Evolutionary conservation across 2,888 invertebrate species (phyloP).

Genomic region (Encarsia formosa): DNA sequence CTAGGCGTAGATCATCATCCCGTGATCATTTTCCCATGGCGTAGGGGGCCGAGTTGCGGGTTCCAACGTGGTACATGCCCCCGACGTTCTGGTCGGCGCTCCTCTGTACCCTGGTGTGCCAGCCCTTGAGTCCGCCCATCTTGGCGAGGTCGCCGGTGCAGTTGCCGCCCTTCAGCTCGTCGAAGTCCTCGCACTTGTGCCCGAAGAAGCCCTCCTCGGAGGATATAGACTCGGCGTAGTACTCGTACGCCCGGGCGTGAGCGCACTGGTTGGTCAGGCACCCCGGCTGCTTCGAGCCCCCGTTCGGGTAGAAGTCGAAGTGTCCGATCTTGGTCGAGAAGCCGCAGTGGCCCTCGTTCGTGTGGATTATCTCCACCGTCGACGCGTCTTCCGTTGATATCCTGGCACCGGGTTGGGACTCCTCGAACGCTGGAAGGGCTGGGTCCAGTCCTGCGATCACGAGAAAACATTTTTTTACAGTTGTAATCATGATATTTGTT

Average conservation of each 20-base stretch:
- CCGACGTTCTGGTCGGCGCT: no score
- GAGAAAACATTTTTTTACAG: no score
- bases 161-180: background rate
- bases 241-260: slow-evolving; percentile 38
- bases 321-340: slow-evolving; percentile 39
- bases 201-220: slow-evolving; percentile 30
- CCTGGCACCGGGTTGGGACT: slow-evolving; percentile 22
- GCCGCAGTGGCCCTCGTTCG: slow-evolving; percentile 43
- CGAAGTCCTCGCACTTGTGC: slow-evolving; percentile 21
- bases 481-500: no score
- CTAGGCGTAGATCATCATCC: no score
- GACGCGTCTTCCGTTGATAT: slow-evolving; percentile 44
- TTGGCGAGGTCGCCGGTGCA: slow-evolving; percentile 13
- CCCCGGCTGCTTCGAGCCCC: slow-evolving; percentile 43
- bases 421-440: slow-evolving; percentile 30
- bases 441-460: slow-evolving; percentile 33
- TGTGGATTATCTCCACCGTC: slow-evolving; percentile 48
- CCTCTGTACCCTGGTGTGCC: no score
- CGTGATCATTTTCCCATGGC: slow-evolving; percentile 7
- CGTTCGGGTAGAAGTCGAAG: slow-evolving; percentile 49
- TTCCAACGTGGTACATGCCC: slow-evolving; percentile 20
- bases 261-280: slow-evolving; percentile 38
- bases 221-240: slow-evolving; percentile 43
- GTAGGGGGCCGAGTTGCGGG: slow-evolving; percentile 4
- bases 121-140: slow-evolving; percentile 25